A percentile compares a stretch with the other conserved stretches of the same genome.
phyloP scores from a whole-genome alignment of 2,797 vertebrate genomes.

The Pseudomugil gertrudae region DNA sequence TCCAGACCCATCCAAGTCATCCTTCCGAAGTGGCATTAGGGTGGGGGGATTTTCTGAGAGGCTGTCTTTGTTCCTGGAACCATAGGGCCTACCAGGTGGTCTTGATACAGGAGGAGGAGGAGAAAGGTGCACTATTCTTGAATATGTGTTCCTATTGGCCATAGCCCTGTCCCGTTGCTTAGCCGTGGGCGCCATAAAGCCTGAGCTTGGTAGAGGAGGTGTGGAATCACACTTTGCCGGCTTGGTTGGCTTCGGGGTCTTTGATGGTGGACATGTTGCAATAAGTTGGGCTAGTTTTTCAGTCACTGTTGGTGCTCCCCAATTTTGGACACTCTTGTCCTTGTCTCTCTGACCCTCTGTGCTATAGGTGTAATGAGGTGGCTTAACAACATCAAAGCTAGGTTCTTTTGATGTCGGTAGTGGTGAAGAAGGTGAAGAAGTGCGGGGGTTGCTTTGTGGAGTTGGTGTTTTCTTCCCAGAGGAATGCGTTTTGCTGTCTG shows the following conservation, averaged over 20 bases:
- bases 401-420: slow-evolving; percentile 71
- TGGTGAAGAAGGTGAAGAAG: slow-evolving; percentile 68
- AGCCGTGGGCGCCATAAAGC: slow-evolving; percentile 83
- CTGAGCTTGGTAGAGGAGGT: slow-evolving; percentile 74
- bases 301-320: slow-evolving; percentile 91
- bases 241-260: slow-evolving; percentile 92
- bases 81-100: slow-evolving; percentile 84
- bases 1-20: slow-evolving; percentile 73
- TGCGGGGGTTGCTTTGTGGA: slow-evolving; percentile 65
- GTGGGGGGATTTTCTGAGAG: slow-evolving; percentile 69
- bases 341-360: slow-evolving; percentile 81
- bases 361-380: slow-evolving; percentile 74
- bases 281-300: slow-evolving; percentile 97
- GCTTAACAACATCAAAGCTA: slow-evolving; percentile 74
- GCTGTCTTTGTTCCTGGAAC: slow-evolving; percentile 83
- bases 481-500: slow-evolving; percentile 79
- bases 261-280: slow-evolving; percentile 93
- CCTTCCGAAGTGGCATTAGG: slow-evolving; percentile 67
- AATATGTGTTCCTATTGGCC: slow-evolving; percentile 84
- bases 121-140: slow-evolving; percentile 80
- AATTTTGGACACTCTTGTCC: slow-evolving; percentile 86
- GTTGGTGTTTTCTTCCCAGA: slow-evolving; percentile 80
- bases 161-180: slow-evolving; percentile 83
- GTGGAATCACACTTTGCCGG: slow-evolving; percentile 72
- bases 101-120: slow-evolving; percentile 82